phyloP scores from a whole-genome alignment of 2,113 vertebrate species.

The Rhabdomys dilectus region DNA sequence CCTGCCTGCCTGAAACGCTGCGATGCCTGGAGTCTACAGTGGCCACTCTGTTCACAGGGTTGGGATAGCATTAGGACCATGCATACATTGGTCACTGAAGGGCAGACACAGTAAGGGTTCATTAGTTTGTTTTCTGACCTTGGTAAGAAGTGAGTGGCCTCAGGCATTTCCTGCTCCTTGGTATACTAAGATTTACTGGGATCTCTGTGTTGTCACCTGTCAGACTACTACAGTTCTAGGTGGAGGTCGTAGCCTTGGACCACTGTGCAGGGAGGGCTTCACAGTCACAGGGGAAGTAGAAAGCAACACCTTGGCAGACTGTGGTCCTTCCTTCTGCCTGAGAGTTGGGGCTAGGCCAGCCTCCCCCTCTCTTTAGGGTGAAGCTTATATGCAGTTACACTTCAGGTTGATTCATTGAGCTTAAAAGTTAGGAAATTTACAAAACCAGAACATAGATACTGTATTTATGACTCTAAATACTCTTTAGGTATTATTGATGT shows the following conservation, averaged over 20 bases:
- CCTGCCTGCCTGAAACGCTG: no score
- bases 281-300: not conserved
- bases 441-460: not conserved
- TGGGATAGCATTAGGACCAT: no score
- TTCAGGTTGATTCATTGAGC: not conserved
- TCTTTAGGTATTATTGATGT: not conserved
- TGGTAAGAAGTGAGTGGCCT: not conserved
- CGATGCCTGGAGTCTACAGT: no score
- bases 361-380: not conserved
- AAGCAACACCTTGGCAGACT: no score
- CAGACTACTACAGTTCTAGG: not conserved
- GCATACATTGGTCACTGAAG: rapidly evolving
- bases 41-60: no score
- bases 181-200: not conserved
- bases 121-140: not conserved
- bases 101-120: not conserved
- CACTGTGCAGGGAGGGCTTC: no score
- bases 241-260: not conserved
- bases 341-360: not conserved
- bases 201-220: not conserved
- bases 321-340: no score
- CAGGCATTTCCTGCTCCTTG: not conserved
- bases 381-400: not conserved
- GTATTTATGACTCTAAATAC: not conserved
- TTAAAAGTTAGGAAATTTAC: not conserved